phyloP scores from a whole-genome alignment of 2,113 vertebrate genomes.

The Ovis canadensis region DNA sequence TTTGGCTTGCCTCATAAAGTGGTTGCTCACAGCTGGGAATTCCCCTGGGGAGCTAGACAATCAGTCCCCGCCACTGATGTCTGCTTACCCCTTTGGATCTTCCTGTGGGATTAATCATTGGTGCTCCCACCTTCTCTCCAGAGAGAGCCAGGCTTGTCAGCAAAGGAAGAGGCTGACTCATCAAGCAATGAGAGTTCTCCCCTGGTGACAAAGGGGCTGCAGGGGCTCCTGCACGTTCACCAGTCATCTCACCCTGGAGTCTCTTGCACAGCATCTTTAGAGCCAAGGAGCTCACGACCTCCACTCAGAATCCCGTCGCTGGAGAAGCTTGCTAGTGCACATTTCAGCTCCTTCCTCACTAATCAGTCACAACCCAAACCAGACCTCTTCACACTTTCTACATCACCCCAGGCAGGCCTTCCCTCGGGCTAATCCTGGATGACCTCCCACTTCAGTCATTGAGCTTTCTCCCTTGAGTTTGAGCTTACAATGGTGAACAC shows the following conservation, averaged over 20 bases:
- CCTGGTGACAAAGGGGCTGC: background rate
- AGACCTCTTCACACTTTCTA: background rate
- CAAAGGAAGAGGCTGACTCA: background rate
- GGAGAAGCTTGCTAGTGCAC: background rate
- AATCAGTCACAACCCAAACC: background rate
- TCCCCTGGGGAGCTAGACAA: background rate
- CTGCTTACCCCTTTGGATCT: background rate
- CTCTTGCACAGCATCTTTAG: background rate
- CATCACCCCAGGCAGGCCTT: background rate
- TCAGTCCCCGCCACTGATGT: too few species aligned
- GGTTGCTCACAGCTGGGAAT: background rate
- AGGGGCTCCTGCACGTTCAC: background rate
- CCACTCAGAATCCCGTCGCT: background rate
- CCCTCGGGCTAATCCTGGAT: background rate
- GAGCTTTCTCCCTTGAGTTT: background rate
- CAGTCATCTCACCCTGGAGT: background rate
- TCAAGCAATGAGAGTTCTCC: background rate
- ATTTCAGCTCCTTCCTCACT: background rate
- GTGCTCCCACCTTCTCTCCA: background rate
- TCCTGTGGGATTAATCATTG: background rate
- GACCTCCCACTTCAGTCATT: background rate
- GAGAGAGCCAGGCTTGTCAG: background rate
- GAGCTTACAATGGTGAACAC: background rate
- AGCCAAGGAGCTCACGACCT: background rate
- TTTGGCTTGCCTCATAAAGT: background rate